Percentiles rank a stretch among this genome's conserved stretches.
Evolutionary conservation across 2,888 invertebrate species (phyloP).

Genomic region (Acanthosepion esculentum): DNA sequence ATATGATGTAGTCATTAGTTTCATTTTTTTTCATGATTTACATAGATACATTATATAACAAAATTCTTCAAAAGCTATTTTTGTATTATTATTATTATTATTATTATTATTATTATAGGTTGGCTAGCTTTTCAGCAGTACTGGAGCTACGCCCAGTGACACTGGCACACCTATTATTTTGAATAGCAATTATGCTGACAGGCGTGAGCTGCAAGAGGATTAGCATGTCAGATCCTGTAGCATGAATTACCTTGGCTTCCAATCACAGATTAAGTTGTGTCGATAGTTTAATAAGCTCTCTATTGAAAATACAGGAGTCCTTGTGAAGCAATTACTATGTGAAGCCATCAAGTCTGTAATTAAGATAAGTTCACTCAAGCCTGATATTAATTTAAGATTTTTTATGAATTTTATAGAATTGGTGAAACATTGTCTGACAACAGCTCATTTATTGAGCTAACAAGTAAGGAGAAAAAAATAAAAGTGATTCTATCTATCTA

Average conservation of each 20-base stretch:
- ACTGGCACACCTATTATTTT: conserved; percentile 12
- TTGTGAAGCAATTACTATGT: conserved; percentile 13
- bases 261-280: neutral
- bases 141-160: conserved; percentile 25
- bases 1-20: neutral
- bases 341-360: conserved; percentile 4
- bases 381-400: conserved; percentile 4
- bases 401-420: neutral
- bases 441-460: neutral
- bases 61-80: neutral
- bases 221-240: conserved; percentile 33
- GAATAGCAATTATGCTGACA: neutral
- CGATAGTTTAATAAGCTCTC: neutral
- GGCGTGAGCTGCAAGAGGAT: conserved; percentile 3
- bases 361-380: neutral
- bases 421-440: neutral
- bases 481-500: neutral
- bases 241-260: neutral
- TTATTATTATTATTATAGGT: neutral
- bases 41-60: conserved; percentile 5
- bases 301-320: conserved; percentile 33
- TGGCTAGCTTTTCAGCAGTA: neutral
- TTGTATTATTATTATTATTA: neutral
- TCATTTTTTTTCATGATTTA: neutral
- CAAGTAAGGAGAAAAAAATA: neutral